Conservation (phyloP, 2,888 invertebrate species). For the Eurytoma californica region DNA sequence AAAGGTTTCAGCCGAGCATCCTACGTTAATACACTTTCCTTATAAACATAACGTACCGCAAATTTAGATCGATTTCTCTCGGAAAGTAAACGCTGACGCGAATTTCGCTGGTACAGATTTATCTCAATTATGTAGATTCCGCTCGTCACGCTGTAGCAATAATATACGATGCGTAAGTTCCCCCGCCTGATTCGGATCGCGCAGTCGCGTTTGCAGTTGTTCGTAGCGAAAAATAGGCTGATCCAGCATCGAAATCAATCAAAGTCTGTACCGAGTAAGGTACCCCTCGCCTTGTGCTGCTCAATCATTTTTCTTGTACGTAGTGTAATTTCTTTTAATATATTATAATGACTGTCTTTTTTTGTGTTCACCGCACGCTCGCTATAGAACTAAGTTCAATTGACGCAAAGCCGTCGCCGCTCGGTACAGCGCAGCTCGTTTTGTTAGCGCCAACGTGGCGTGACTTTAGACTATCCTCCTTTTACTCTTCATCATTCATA, state of each 20-base stretch:
- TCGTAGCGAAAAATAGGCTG: conserved; percentile 29
- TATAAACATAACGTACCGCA: conserved; percentile 14
- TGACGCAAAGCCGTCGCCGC: conserved; percentile 29
- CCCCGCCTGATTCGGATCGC: background rate
- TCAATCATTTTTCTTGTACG: background rate
- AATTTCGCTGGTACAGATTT: background rate
- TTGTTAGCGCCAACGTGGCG: conserved; percentile 13
- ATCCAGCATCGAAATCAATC: conserved; percentile 31
- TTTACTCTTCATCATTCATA: background rate
- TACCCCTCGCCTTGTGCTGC: background rate
- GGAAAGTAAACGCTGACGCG: conserved; percentile 2
- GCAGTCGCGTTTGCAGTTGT: background rate
- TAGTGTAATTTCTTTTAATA: background rate
- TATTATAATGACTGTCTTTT: conserved; percentile 1
- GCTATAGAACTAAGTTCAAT: conserved; percentile 32
- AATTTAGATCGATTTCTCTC: conserved; percentile 26
- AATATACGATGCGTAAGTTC: background rate
- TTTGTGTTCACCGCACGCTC: conserved; percentile 14
- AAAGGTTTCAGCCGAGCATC: conserved; percentile 10
- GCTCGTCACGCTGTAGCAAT: conserved; percentile 24
- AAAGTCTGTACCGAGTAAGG: background rate
- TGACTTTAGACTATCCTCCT: conserved; percentile 13
- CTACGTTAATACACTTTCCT: background rate
- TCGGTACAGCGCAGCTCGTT: conserved; percentile 4
- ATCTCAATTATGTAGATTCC: background rate